A percentile compares a stretch with the other conserved stretches of the same genome.
Evolutionary conservation across 2,888 invertebrate genomes (phyloP).

Genomic region (Adelphocoris suturalis): DNA sequence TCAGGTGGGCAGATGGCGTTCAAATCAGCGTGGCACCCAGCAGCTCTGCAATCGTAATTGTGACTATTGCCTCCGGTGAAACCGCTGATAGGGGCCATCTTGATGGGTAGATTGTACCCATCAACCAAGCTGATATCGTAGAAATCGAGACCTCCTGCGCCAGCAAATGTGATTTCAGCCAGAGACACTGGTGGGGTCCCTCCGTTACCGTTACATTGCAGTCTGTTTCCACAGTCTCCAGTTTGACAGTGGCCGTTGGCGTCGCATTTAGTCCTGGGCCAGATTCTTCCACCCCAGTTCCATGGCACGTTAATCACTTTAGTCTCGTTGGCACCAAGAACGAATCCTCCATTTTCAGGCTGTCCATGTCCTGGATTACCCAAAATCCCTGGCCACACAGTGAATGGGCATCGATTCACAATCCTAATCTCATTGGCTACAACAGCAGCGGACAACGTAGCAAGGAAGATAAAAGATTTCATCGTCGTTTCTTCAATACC

Average conservation of each 20-base stretch:
- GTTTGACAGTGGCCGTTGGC: constrained; percentile 28
- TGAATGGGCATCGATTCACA: constrained; percentile 53
- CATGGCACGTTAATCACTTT: background rate
- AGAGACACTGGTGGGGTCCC: constrained; percentile 79
- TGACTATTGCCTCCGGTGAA: constrained; percentile 76
- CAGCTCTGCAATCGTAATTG: constrained; percentile 78
- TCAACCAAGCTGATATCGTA: constrained; percentile 81
- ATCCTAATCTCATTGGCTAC: constrained; percentile 46
- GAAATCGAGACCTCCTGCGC: constrained; percentile 78
- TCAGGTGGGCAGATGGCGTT: constrained; percentile 78
- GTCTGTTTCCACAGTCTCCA: constrained; percentile 71
- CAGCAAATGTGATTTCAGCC: constrained; percentile 79
- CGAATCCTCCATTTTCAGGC: constrained; percentile 51
- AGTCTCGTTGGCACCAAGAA: background rate
- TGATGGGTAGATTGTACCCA: constrained; percentile 79
- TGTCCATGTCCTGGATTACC: constrained; percentile 56
- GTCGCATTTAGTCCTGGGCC: constrained; percentile 62
- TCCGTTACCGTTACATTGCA: constrained; percentile 79
- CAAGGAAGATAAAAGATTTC: background rate
- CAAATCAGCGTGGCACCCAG: constrained; percentile 75
- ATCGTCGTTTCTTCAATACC: too few species aligned
- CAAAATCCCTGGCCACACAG: constrained; percentile 54
- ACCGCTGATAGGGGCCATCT: constrained; percentile 39
- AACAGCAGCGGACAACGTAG: background rate
- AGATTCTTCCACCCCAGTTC: constrained; percentile 62